Conservation (phyloP, 2,888 invertebrate species). For the Timema cristinae region DNA sequence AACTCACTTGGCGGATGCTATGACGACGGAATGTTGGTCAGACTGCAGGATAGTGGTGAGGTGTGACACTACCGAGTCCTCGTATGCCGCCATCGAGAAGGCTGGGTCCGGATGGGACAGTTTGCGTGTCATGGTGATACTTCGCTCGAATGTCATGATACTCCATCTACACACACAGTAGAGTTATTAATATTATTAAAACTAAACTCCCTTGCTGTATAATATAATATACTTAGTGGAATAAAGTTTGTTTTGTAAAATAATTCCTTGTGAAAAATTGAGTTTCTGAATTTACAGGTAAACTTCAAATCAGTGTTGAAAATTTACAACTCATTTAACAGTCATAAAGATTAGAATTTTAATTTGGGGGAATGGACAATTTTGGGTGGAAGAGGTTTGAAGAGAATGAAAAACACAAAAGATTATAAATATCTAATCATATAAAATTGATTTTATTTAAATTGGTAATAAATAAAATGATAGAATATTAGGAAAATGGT, state of each 20-base stretch:
- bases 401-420: no score
- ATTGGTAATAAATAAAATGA: no score
- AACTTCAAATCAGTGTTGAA: no score
- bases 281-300: no score
- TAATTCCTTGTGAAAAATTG: neutral
- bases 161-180: constrained; percentile 66
- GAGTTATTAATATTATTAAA: neutral
- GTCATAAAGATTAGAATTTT: no score
- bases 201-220: no score
- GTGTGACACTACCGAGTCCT: constrained; percentile 72
- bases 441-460: no score
- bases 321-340: no score
- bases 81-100: constrained; percentile 62
- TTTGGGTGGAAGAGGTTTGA: no score
- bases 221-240: neutral
- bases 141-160: constrained; percentile 87
- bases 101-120: constrained; percentile 51
- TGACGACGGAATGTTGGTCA: constrained; percentile 66
- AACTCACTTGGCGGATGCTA: constrained; percentile 66
- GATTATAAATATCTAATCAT: no score
- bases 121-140: constrained; percentile 55
- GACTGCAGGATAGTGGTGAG: constrained; percentile 83
- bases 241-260: neutral
- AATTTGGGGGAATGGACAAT: no score
- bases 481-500: no score